Conservation (phyloP, 2,888 invertebrate species). For the Luperina testacea region DNA sequence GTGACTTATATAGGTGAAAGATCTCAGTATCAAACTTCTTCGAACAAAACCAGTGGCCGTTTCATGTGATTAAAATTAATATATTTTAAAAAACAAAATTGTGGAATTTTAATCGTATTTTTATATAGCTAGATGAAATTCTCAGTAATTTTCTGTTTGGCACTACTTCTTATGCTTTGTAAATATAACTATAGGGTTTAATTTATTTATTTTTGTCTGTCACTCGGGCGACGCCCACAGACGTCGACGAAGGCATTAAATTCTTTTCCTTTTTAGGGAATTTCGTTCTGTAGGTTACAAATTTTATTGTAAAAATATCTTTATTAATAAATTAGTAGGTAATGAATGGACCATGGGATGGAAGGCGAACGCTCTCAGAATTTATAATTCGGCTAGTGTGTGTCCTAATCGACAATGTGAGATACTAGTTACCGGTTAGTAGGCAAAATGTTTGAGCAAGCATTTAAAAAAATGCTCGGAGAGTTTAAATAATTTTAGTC, state of each 20-base stretch:
- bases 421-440: slow-evolving; percentile 86
- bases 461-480: slow-evolving; percentile 89
- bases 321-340: slow-evolving; percentile 83
- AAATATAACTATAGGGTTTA: slow-evolving; percentile 87
- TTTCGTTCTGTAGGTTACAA: slow-evolving; percentile 89
- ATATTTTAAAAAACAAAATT: slow-evolving; percentile 69
- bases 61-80: slow-evolving; percentile 83
- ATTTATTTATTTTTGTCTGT: slow-evolving; percentile 87
- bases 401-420: slow-evolving; percentile 78
- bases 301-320: slow-evolving; percentile 88
- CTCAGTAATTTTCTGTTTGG: slow-evolving; percentile 83
- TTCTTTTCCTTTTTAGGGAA: slow-evolving; percentile 86
- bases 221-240: slow-evolving; percentile 66
- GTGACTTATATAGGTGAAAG: slow-evolving; percentile 77
- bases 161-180: slow-evolving; percentile 88
- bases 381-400: slow-evolving; percentile 85
- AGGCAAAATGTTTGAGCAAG: slow-evolving; percentile 88
- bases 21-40: slow-evolving; percentile 87
- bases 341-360: slow-evolving; percentile 88
- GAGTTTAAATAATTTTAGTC: slow-evolving; percentile 86
- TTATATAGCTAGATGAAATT: slow-evolving; percentile 88
- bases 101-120: slow-evolving; percentile 85
- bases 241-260: slow-evolving; percentile 64
- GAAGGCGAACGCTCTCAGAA: slow-evolving; percentile 87
- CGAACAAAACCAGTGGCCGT: slow-evolving; percentile 89